Evolutionary conservation across 2,113 vertebrate species (phyloP).

Genomic region (Daphoenositta chrysoptera): DNA sequence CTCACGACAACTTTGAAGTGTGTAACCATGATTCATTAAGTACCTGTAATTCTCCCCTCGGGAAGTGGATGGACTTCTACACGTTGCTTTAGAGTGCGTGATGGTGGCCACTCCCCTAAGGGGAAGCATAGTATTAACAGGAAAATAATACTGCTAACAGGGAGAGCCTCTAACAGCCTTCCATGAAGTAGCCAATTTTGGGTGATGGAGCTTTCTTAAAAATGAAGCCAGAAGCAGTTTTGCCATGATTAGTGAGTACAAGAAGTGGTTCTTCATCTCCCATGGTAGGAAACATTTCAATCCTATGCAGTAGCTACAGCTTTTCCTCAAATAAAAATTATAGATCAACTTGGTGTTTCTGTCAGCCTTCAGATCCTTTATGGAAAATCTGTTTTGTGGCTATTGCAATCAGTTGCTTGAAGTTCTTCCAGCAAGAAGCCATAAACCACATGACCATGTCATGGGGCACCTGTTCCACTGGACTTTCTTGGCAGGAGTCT

Average conservation of each 20-base stretch:
- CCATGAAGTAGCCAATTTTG: not conserved
- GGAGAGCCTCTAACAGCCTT: not conserved
- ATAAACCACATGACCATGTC: not conserved
- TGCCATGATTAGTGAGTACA: not conserved
- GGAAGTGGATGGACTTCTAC: not conserved
- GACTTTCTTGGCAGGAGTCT: not conserved
- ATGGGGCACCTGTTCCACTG: not conserved
- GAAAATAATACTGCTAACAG: not conserved
- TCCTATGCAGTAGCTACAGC: not conserved
- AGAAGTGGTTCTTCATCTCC: not conserved
- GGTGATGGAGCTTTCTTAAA: not conserved
- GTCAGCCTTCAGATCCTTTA: not conserved
- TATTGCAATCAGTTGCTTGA: not conserved
- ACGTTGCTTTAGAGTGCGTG: accelerated
- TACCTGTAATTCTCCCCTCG: not conserved
- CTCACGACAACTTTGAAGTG: not conserved
- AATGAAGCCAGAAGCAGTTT: not conserved
- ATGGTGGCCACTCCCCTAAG: not conserved
- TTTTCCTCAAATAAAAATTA: not conserved
- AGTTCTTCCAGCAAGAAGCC: not conserved
- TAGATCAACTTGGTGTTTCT: not conserved
- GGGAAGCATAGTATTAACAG: not conserved
- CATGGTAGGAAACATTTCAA: not conserved
- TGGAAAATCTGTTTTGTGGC: not conserved
- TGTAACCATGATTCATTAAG: not conserved